Evolutionary conservation across 2,888 invertebrate genomes (phyloP), one percentile per base, ranked within the genome.

Genomic region (Sphaerophoria taeniata): DNA sequence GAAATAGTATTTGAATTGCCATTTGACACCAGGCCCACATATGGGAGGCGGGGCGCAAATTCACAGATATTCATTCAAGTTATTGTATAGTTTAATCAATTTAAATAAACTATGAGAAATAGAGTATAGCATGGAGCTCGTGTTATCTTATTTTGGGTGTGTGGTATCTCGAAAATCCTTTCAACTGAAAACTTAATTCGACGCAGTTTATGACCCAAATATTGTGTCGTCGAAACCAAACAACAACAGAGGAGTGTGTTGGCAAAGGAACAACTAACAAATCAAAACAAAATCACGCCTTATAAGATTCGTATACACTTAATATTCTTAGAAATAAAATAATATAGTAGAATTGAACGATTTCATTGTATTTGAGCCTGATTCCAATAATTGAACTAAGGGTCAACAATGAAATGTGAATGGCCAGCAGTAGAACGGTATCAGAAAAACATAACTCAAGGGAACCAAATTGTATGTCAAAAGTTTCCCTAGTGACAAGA

Each of bases 381-480:
- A 11, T 39, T 16, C n/a, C 12, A 3, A 2, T 34, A n/a, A 2
- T 34, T 45, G 33, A 16, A 4, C 16, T 31, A 39, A 53, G 51
- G 67, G 53, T 53, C 53, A 53, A 53, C 53, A 67, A 53, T 31
- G 34, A 49, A 67, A 43, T 65, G 49, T 49, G 49, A 65, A 67
- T 67, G 67, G 67, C 53, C 51, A 67, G 67, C 39, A 39, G 39
- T 39, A 39, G 39, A 9, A 11, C 3, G 43, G 43, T 67, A 39
- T 67, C 39, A 16, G 39, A 2, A 2, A 33, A 63, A 51, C 53
- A 4, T 51, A 39, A n/a, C 39, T 67, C 67, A 53, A 67, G 67
- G 51, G 53, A 6, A 49, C 6, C 31, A 53, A 9, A 2, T 49
- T 12, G 5, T 63, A 24, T 53, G 39, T 31, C 39, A 53, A 36